These are phyloP conservation scores for Neoitamus cyanurus DNA, from an alignment of 2,888 invertebrate genomes.

Conservation along the genomic window DNA sequence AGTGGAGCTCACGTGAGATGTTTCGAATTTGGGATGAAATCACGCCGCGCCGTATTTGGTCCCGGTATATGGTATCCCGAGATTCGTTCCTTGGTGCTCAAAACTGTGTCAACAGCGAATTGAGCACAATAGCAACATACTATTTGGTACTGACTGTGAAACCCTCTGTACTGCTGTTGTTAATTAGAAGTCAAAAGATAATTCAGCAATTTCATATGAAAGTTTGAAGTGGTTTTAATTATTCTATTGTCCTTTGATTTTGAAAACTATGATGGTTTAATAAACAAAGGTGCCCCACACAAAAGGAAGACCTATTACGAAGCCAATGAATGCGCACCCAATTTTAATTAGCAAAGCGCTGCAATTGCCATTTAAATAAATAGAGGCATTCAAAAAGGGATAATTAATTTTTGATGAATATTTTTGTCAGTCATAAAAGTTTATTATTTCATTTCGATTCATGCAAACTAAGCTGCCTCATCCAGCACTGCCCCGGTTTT, in stretches of 20 bases:
- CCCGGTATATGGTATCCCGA: background rate
- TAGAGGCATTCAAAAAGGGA: background rate
- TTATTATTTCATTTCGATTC: too few species aligned
- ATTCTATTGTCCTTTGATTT: background rate
- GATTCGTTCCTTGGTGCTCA: background rate
- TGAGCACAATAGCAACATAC: background rate
- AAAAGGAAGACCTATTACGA: background rate
- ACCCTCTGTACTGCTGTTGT: background rate
- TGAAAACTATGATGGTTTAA: background rate
- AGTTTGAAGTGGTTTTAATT: background rate
- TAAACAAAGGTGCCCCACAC: background rate
- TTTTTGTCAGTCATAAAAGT: background rate
- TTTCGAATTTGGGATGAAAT: background rate
- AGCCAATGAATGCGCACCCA: background rate
- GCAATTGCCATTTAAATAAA: background rate
- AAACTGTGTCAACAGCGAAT: background rate
- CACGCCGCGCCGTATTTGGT: background rate
- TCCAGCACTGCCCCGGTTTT: too few species aligned
- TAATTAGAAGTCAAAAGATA: background rate
- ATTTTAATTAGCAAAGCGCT: background rate
- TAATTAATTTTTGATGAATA: background rate
- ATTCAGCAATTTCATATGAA: background rate
- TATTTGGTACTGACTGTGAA: background rate
- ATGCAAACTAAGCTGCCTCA: too few species aligned
- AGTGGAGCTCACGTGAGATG: background rate